A percentile compares a stretch with the other conserved stretches of the same genome.
These are phyloP conservation scores for Murina feae DNA, from an alignment of 2,113 vertebrate species.

Conservation along the genomic window DNA sequence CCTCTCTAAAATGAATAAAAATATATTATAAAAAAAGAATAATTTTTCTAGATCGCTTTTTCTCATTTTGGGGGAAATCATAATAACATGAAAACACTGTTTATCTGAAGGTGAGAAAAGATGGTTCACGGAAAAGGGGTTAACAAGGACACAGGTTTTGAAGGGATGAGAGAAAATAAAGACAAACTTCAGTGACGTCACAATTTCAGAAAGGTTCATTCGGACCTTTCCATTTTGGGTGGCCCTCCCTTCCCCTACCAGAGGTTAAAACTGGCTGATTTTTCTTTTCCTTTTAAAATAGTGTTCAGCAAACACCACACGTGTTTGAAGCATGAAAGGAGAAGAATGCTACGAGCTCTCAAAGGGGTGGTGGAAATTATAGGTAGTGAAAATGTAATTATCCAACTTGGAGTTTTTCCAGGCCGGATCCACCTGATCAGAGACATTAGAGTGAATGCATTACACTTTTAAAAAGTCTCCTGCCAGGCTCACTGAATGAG, in stretches of 20 bases:
- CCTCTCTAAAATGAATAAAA: too few species aligned
- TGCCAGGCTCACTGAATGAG: conserved; percentile 70
- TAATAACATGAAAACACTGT: background rate
- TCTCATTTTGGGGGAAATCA: background rate
- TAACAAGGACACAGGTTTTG: background rate
- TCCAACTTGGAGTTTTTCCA: conserved; percentile 73
- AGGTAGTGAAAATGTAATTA: conserved; percentile 74
- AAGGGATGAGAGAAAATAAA: background rate
- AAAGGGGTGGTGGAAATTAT: conserved; percentile 70
- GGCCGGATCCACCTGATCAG: conserved; percentile 73
- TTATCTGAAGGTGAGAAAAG: background rate
- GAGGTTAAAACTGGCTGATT: conserved; percentile 13
- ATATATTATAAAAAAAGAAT: background rate
- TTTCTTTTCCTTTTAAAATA: conserved; percentile 60
- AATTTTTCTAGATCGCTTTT: background rate
- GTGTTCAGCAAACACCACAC: conserved; percentile 40
- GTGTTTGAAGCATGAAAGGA: conserved; percentile 48
- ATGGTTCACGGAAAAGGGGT: background rate
- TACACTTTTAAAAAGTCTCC: conserved; percentile 74
- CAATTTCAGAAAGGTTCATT: background rate
- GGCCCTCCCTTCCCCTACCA: background rate
- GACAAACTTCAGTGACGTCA: background rate
- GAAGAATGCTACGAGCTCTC: conserved; percentile 57
- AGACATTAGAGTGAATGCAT: conserved; percentile 74
- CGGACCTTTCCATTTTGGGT: background rate